phyloP scores from a whole-genome alignment of 2,888 invertebrate species.

The Drosophila limbata region DNA sequence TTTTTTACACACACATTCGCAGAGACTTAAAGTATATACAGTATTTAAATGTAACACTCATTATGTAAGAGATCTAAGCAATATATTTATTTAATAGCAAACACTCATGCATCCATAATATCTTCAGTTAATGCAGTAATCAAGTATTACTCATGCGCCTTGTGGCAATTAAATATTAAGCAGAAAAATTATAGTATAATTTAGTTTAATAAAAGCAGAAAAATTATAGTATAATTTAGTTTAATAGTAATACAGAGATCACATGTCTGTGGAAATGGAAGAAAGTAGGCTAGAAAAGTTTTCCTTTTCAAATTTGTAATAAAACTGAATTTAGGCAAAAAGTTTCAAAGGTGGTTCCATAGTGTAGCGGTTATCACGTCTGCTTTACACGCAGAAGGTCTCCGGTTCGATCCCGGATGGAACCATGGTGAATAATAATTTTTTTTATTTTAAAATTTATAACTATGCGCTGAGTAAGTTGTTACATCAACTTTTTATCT shows the following conservation, averaged over 20 bases:
- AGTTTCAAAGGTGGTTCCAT: conserved; percentile 73
- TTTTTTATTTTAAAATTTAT: neutral
- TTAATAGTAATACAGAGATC: no score
- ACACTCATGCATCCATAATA: neutral
- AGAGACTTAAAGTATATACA: neutral
- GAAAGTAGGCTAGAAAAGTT: conserved; percentile 19
- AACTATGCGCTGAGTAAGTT: neutral
- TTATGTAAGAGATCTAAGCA: neutral
- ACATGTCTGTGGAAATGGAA: neutral
- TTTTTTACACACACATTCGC: conserved; percentile 1
- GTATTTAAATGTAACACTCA: neutral
- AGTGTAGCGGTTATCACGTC: conserved; percentile 86
- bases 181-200: no score
- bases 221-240: no score
- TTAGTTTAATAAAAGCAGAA: no score
- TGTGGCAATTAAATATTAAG: neutral
- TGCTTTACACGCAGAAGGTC: conserved; percentile 86
- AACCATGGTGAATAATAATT: conserved; percentile 29
- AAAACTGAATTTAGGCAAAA: conserved; percentile 51
- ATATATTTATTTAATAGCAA: neutral
- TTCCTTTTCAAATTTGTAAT: neutral
- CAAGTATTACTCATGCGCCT: conserved; percentile 4
- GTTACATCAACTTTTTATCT: neutral
- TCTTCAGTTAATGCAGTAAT: neutral
- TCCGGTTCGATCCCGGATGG: conserved; percentile 84